A percentile compares a stretch with the other conserved stretches of the same genome.
These are phyloP conservation scores for Philotrypesis tridentata DNA, from an alignment of 1,140 invertebrate genomes.

Conservation along the genomic window DNA sequence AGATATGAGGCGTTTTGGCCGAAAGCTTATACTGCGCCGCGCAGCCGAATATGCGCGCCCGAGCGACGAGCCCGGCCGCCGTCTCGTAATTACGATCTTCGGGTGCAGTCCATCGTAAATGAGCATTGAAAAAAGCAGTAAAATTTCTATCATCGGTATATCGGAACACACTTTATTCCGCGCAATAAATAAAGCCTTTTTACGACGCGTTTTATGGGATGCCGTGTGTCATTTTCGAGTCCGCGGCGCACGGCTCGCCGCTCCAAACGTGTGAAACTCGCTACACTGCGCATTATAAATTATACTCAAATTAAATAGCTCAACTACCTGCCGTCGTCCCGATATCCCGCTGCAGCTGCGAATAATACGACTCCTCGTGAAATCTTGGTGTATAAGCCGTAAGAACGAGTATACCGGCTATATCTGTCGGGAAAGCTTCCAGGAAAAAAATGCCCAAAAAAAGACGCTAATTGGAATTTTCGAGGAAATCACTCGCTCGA, in stretches of 20 bases:
- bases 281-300: slow-evolving; percentile 32
- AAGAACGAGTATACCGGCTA: no score
- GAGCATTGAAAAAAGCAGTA: slow-evolving; percentile 3
- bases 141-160: slow-evolving; percentile 26
- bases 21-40: no score
- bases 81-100: slow-evolving; percentile 23
- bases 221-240: slow-evolving; percentile 8
- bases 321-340: background rate
- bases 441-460: no score
- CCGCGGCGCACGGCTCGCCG: no score
- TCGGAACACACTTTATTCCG: slow-evolving; percentile 37
- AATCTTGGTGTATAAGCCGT: no score
- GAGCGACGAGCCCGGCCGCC: background rate
- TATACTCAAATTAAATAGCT: slow-evolving; percentile 35
- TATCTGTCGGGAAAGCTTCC: no score
- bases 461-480: background rate
- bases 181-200: slow-evolving; percentile 39
- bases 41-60: background rate
- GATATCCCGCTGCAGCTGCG: no score
- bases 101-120: slow-evolving; percentile 16
- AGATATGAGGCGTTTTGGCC: no score
- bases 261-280: slow-evolving; percentile 14
- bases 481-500: no score
- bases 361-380: background rate
- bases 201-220: slow-evolving; percentile 40